Evolutionary conservation across 1,140 invertebrate genomes (phyloP), one percentile per base, ranked within the genome.

Genomic region (Scaptomyza hsui): DNA sequence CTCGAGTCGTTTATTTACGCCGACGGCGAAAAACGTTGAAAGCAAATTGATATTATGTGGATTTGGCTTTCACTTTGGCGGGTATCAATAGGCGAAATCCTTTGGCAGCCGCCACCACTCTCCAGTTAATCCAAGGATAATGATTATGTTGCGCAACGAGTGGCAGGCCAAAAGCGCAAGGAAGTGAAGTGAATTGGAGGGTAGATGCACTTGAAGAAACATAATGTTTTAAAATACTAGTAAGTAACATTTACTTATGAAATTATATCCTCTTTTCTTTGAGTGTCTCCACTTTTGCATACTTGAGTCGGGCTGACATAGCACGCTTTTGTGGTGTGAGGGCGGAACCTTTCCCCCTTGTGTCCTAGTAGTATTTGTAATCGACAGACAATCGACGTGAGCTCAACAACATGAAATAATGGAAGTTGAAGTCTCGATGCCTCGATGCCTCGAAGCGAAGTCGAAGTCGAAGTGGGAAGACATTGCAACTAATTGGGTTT

Each of bases 11-110:
- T 81, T 85, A 85, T 86, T 86, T 86, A 81, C 77, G 81, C 82
- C 73, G 69, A 52, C 37, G 76, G 78, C 48, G 72, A 48, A 55
- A 29, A 78, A 86, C 74, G 82, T 78, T 88, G 78, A 88, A 88
- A 88, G 82, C 82, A 88, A 88, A 88, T 88, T 88, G 82, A 88
- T 88, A 88, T 88, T 85, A 89, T 88, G 82, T 78, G 82, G 82
- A 88, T 88, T 86, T 86, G 78, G 82, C 78, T 88, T 86, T 88
- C 82, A 88, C 82, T 82, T 88, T 72, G 60, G 78, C 52, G 83
- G 83, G 71, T 75, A 88, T 88, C 82, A 88, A 88, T 88, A 75
- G 78, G 78, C 82, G 75, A 75, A 88, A 88, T 88, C 82, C 82
- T 88, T 83, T 88, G 65, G 61, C 51, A 63, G 39, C 75, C 29